Conservation (phyloP, 1,140 invertebrate genomes). For the Asobara japonica region DNA sequence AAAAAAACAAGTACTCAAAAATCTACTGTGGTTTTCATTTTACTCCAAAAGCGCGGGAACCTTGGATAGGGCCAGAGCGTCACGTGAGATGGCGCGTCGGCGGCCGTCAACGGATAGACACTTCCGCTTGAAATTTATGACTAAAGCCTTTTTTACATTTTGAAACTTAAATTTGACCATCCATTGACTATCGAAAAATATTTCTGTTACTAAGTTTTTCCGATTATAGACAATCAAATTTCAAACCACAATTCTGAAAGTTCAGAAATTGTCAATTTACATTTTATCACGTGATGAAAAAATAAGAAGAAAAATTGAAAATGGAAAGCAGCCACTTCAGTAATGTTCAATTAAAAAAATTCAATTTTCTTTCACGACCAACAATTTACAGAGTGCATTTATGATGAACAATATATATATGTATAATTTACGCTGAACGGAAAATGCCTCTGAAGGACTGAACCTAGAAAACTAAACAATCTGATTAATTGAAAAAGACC, state of each 20-base stretch:
- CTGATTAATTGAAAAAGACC: slow-evolving; percentile 7
- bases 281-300: too few relatives aligned
- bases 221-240: too few relatives aligned
- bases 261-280: too few relatives aligned
- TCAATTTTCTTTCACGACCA: not conserved
- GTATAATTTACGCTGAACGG: not conserved
- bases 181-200: too few relatives aligned
- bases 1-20: too few relatives aligned
- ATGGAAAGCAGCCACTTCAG: not conserved
- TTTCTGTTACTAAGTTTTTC: too few relatives aligned
- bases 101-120: not conserved
- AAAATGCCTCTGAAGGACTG: not conserved
- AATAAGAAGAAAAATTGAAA: too few relatives aligned
- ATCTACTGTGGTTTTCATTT: too few relatives aligned
- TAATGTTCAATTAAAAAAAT: not conserved
- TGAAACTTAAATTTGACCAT: not conserved
- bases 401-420: slow-evolving; percentile 10
- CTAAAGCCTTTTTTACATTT: not conserved
- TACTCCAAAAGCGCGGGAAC: too few relatives aligned
- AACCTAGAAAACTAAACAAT: slow-evolving; percentile 14
- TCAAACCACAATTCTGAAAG: too few relatives aligned
- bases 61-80: too few relatives aligned
- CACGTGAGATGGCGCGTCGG: too few relatives aligned
- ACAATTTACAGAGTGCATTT: slow-evolving; percentile 5
- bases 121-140: not conserved